Evolutionary conservation across 2,797 vertebrate genomes (phyloP).

Genomic region (Adelosebastes latens): DNA sequence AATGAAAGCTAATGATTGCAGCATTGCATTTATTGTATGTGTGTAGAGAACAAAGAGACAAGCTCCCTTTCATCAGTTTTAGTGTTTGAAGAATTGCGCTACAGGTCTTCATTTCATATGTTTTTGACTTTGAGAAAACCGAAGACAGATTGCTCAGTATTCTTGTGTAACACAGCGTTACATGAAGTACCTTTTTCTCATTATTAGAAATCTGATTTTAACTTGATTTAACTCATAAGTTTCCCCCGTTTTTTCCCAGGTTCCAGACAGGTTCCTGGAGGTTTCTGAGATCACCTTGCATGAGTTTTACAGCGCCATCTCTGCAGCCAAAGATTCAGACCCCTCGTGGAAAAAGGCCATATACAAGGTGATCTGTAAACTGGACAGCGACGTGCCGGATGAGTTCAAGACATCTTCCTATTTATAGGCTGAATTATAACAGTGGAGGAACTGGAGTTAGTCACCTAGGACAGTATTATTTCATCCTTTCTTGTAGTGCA

Average conservation of each 20-base stretch:
- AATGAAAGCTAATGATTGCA: slow-evolving; percentile 70
- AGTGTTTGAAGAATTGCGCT: slow-evolving; percentile 66
- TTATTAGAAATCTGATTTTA: slow-evolving; percentile 11
- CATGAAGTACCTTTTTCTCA: neutral
- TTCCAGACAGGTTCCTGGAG: slow-evolving; percentile 93
- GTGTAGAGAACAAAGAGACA: slow-evolving; percentile 73
- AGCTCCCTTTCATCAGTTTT: slow-evolving; percentile 71
- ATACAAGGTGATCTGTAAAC: slow-evolving; percentile 98
- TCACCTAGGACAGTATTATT: slow-evolving; percentile 36
- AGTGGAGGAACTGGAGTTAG: slow-evolving; percentile 21
- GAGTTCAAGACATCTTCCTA: slow-evolving; percentile 90
- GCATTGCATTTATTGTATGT: slow-evolving; percentile 65
- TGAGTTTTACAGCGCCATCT: slow-evolving; percentile 93
- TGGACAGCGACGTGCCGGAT: slow-evolving; percentile 94
- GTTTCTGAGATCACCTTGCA: slow-evolving; percentile 92
- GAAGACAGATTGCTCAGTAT: slow-evolving; percentile 30
- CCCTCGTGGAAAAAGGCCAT: slow-evolving; percentile 99
- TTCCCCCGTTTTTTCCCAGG: slow-evolving; percentile 77
- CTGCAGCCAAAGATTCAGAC: slow-evolving; percentile 90
- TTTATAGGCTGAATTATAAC: slow-evolving; percentile 75
- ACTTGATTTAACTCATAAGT: neutral
- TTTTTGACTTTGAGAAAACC: slow-evolving; percentile 45
- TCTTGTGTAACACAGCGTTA: neutral
- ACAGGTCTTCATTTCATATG: slow-evolving; percentile 51
- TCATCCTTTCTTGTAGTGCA: slow-evolving; percentile 65